Evolutionary conservation across 1,140 invertebrate genomes (phyloP).

Genomic region (Drosophila suzukii): DNA sequence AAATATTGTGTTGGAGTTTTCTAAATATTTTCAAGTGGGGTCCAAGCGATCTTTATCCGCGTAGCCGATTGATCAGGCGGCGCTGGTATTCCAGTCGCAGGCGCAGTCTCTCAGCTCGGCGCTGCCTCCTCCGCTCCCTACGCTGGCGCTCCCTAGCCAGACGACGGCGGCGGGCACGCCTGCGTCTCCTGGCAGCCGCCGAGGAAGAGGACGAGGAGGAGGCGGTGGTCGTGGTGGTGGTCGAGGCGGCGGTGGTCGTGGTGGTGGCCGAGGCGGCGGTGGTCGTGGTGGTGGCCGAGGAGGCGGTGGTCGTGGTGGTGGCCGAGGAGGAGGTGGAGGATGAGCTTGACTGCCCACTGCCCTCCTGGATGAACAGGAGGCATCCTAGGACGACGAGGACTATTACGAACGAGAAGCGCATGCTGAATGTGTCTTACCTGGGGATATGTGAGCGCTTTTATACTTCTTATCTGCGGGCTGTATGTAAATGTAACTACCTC

Average conservation of each 20-base stretch:
- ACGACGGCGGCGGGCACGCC: conserved; percentile 26
- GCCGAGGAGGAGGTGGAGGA: not conserved
- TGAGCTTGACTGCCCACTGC: not conserved
- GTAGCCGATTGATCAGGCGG: conserved; percentile 15
- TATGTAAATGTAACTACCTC: no score
- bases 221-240: not conserved
- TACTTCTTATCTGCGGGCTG: no score
- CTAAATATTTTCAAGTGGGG: not conserved
- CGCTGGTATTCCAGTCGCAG: conserved; percentile 14
- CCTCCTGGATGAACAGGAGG: conserved; percentile 17
- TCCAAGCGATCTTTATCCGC: not conserved
- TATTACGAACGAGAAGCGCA: conserved; percentile 21
- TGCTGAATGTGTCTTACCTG: conserved; percentile 3
- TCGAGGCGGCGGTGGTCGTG: not conserved
- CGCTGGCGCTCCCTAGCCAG: conserved; percentile 26
- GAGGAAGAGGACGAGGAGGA: conserved; percentile 20
- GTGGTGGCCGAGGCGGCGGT: not conserved
- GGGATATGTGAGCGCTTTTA: no score
- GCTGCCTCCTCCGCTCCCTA: conserved; percentile 12
- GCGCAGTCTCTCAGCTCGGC: conserved; percentile 6
- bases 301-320: not conserved
- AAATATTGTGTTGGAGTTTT: no score
- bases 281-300: not conserved
- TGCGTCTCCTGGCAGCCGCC: conserved; percentile 26
- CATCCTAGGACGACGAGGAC: conserved; percentile 20